Evolutionary conservation across 2,113 vertebrate genomes (phyloP), one percentile per base, ranked within the genome.

Genomic region (Sinosuthora webbiana): DNA sequence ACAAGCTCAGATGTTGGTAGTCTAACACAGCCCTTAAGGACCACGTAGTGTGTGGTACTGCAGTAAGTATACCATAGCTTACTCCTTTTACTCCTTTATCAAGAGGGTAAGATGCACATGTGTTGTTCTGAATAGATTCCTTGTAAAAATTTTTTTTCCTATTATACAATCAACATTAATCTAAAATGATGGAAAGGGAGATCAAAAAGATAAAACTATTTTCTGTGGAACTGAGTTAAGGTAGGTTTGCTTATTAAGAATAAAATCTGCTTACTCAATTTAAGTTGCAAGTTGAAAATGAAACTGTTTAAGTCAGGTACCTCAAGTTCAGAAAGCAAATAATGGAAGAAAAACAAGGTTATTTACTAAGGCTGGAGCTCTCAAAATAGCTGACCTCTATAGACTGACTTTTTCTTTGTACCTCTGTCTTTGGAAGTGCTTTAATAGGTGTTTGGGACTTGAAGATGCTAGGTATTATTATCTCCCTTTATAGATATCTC

Each of bases 281-380:
- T 50, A 62, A 92, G 42, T 81, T 88, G 14, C 30, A 83, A 50
- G 57, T n/a, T 59, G 42, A 87, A 92, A 87, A 95, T 59, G 0
- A 68, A 82, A 53, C 47, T 0, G 7, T 78, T 86, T 67, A 49
- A 77, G 25, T 67, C 10, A 31, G 18, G 20, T 45, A 22, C 7
- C 17, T 65, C 25, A 69, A 22, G 39, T 85, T 86, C 67, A 87
- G 56, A 94, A 96, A 78, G 35, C 41, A 89, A 80, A 87, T 85
- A 89, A 85, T 59, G 33, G 49, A 95, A 85, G 63, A 92, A 93
- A 94, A 94, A 82, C 80, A 95, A 93, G 80, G 56, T 89, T 90
- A 78, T 81, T 95, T 93, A 85, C 70, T 91, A 68, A 85, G 94
- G 24, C 63, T 59, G 21, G 77, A 64, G 22, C 83, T 95, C 87